Base-by-base conservation (phyloP, 2,113 vertebrate genomes). In the Ammodramus savannarum region DNA sequence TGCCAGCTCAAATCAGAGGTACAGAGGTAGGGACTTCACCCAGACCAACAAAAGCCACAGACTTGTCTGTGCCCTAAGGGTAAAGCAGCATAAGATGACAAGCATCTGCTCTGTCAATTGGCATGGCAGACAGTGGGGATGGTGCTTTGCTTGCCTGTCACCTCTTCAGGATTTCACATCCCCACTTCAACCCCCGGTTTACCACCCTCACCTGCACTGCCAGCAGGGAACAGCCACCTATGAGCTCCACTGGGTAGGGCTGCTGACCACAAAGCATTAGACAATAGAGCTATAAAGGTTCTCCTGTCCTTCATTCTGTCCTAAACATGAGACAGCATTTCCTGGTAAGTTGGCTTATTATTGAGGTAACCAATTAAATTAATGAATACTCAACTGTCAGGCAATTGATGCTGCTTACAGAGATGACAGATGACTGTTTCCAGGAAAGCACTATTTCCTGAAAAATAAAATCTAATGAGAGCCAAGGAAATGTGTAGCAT, bases 281-380 rank as follows among this genome's bases (percentile, higher is more conserved):
- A 49, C 13, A 25, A 65, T 14, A 34, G 4, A 34, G 11, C 25
- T 68, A 7, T 7, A 44, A 62, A 43, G 2, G 12, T 38, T 69
- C 8, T 86, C 34, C 52, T 59, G 48, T 23, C 44, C 76, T 74
- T 91, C 23, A 66, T 69, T 95, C 83, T 49, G 59, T 77, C 29
- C 48, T 86, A 80, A 93, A 80, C 44, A 36, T 68, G 67, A 92
- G 73, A 55, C 0, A 85, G 38, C 49, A 71, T 85, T 91, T 89
- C 3, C 4, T 34, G 17, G 22, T 46, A 80, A 55, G 34, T 20
- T 13, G 80, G 44, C 1, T 0, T 38, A 22, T 54, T 26, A 72
- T 46, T 66, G 69, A 93, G 34, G 66, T 26, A 85, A 48, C 8
- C 19, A 36, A 34, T 39, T 71, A 74, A 65, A 55, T n/a, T 39